Base-by-base conservation (phyloP, 2,113 vertebrate genomes). In the Grammomys surdaster region DNA sequence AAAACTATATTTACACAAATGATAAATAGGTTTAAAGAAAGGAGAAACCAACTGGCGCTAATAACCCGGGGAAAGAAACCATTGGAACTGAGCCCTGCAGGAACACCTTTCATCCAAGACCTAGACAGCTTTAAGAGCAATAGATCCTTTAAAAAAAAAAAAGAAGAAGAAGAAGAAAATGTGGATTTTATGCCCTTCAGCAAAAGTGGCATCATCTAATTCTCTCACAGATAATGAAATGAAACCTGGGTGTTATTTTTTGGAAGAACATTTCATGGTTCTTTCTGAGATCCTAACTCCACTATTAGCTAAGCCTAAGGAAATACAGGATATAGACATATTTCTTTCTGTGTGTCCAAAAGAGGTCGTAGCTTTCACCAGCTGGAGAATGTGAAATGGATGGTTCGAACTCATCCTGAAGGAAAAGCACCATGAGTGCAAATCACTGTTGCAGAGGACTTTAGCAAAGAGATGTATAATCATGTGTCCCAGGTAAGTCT, bases 1-100 rank as follows among this genome's bases (percentile, higher is more conserved):
- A 97, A 94, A 77, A 86, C 91, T 92, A 36, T 95, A 95, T 90
- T 96, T 97, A 94, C 65, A 93, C 89, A 85, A 91, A 91, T 96
- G 96, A 97, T 77, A 94, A 96, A 96, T 93, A 84, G 94, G 56
- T 89, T 96, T 88, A 65, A 76, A 97, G 96, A 96, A 96, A 94
- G 87, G 75, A 95, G 91, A 97, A 95, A 93, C 89, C 95, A 96
- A 78, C 84, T 73, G 89, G 88, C 63, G 58, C 56, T 88, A 88
- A 95, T 95, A 90, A 93, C 88, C 88, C 33, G 96, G 60, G 51
- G 81, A 92, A 60, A 93, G 92, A 95, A 95, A 97, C 93, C 85
- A 89, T 75, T 81, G 93, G 91, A 87, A 93, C 89, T 89, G 92
- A 75, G 58, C 26, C 56, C 81, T 93, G 78, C 87, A 73, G 51